Percentiles rank a stretch among this genome's conserved stretches.
These are phyloP conservation scores for Parazoanthus atlanticus DNA, from an alignment of 92 coral and sea anemone genomes.

Conservation along the genomic window DNA sequence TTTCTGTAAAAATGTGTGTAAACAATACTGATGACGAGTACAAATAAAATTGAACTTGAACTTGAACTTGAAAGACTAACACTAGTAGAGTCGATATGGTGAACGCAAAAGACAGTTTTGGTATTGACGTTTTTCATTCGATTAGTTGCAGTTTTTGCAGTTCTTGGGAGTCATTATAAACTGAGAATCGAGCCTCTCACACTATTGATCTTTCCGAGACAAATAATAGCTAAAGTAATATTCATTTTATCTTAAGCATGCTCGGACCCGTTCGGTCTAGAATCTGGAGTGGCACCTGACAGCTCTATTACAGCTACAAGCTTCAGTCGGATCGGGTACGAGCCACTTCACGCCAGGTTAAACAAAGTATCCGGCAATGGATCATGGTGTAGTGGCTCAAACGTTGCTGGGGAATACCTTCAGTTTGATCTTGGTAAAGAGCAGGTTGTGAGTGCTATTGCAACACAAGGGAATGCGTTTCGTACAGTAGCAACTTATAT, in stretches of 20 bases:
- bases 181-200: too few relatives aligned
- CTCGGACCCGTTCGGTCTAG: constrained; percentile 25
- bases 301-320: constrained; percentile 26
- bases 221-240: not conserved
- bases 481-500: not conserved
- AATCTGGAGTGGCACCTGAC: constrained; percentile 13
- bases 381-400: constrained; percentile 16
- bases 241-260: not conserved
- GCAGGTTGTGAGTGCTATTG: constrained; percentile 24
- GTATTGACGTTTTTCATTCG: too few relatives aligned
- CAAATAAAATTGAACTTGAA: too few relatives aligned
- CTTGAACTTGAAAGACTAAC: too few relatives aligned
- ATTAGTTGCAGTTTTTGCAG: too few relatives aligned
- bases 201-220: not conserved
- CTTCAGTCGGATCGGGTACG: constrained; percentile 18
- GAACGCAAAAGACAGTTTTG: too few relatives aligned
- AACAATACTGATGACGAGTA: too few relatives aligned
- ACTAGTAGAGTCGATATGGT: too few relatives aligned
- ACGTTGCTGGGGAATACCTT: not conserved
- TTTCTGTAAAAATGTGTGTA: too few relatives aligned
- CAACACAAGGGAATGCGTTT: constrained; percentile 32
- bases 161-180: too few relatives aligned
- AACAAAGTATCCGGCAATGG: constrained; percentile 13
- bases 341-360: constrained; percentile 28
- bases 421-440: constrained; percentile 28